Evolutionary conservation across 2,113 vertebrate species (phyloP).

Genomic region (Spermophilus dauricus): DNA sequence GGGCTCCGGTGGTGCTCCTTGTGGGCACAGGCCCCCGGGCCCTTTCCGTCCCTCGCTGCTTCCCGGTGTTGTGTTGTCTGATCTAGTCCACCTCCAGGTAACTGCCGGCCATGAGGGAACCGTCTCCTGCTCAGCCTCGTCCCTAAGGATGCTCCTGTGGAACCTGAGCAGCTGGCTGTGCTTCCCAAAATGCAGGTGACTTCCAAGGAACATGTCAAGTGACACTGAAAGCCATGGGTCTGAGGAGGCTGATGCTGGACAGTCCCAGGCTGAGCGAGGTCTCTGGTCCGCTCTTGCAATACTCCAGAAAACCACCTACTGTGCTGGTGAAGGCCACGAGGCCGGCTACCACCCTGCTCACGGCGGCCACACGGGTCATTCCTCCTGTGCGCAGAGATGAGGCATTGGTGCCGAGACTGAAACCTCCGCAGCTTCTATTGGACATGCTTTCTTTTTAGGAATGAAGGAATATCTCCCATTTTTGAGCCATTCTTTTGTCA

Average conservation of each 20-base stretch:
- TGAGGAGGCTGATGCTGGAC: neutral
- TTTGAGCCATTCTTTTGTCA: constrained; percentile 92
- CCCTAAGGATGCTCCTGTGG: neutral
- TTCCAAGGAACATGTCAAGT: neutral
- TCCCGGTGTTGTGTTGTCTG: neutral
- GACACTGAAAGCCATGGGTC: neutral
- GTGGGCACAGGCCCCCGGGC: neutral
- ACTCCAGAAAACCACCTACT: constrained; percentile 43
- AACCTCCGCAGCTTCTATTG: constrained; percentile 85
- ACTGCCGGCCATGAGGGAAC: neutral
- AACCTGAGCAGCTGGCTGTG: accelerated
- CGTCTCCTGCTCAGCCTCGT: neutral
- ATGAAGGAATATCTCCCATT: constrained; percentile 90
- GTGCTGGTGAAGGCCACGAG: constrained; percentile 73
- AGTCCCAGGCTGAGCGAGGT: neutral
- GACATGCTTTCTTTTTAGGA: constrained; percentile 87
- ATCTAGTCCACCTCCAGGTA: neutral
- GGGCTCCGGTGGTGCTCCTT: no score
- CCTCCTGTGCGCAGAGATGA: constrained; percentile 72
- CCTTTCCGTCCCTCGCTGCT: neutral
- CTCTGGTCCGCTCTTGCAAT: neutral
- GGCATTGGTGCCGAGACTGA: constrained; percentile 62
- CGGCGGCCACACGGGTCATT: constrained; percentile 12
- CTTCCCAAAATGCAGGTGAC: neutral
- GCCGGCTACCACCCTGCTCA: constrained; percentile 6